Conservation (phyloP, 2,113 vertebrate genomes). For the Nasalis larvatus region DNA sequence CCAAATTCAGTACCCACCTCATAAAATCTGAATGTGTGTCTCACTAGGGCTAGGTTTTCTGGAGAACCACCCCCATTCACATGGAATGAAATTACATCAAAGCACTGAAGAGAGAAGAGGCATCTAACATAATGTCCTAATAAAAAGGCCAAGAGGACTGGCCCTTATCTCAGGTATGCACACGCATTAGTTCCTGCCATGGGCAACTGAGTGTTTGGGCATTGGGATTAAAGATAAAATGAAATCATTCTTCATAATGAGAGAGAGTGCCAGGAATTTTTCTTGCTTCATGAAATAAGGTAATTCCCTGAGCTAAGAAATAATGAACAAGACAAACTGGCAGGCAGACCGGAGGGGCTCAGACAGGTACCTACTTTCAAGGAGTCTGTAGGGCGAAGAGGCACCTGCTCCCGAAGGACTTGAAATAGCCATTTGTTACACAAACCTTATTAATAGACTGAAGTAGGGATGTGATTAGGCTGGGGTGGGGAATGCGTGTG, state of each 20-base stretch:
- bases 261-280: slow-evolving; percentile 32
- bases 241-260: slow-evolving; percentile 38
- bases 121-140: background rate
- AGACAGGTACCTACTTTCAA: background rate
- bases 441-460: background rate
- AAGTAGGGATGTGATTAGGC: background rate
- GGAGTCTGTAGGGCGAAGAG: background rate
- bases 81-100: background rate
- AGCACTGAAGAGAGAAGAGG: background rate
- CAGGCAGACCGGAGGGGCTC: background rate
- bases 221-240: slow-evolving; percentile 34
- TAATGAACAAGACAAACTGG: background rate
- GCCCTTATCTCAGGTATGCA: slow-evolving; percentile 17
- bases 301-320: slow-evolving; percentile 53
- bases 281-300: slow-evolving; percentile 35
- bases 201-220: background rate
- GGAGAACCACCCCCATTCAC: background rate
- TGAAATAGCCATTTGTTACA: background rate
- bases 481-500: background rate
- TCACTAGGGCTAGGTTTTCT: background rate
- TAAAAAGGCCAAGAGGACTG: background rate
- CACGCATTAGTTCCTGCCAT: background rate
- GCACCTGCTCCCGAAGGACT: background rate
- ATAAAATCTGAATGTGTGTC: background rate
- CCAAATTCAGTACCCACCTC: accelerated